Percentiles rank a stretch among this genome's conserved stretches.
Conservation (phyloP, 2,888 invertebrate species). For the Blastobasis lacticolella region DNA sequence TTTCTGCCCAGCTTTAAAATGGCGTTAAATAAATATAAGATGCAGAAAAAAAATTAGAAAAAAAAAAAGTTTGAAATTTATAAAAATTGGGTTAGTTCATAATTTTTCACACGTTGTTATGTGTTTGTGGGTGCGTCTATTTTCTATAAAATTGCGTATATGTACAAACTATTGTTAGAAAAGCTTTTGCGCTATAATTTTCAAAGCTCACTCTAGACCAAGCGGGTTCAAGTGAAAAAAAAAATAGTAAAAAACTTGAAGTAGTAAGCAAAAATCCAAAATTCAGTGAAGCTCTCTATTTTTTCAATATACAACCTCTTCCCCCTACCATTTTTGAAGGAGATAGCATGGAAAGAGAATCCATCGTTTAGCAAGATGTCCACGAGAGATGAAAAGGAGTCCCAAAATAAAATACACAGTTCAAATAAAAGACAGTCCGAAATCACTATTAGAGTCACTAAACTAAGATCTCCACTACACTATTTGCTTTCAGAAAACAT, state of each 20-base stretch:
- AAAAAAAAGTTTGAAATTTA: background rate
- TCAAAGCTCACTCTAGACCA: conserved; percentile 11
- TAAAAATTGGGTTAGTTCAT: too few species aligned
- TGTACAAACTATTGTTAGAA: conserved; percentile 6
- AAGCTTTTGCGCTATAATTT: conserved; percentile 7
- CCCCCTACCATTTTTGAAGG: conserved; percentile 73
- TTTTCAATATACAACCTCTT: conserved; percentile 69
- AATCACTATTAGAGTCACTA: conserved; percentile 2
- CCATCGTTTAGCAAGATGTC: conserved; percentile 56
- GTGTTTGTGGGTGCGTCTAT: conserved; percentile 1
- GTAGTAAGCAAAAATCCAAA: conserved; percentile 16
- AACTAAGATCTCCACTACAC: conserved; percentile 1
- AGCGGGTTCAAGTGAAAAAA: conserved; percentile 17
- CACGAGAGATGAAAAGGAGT: conserved; percentile 22
- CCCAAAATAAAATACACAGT: conserved; percentile 24
- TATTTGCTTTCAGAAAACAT: background rate
- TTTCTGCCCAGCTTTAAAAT: conserved; percentile 6
- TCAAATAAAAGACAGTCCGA: conserved; percentile 19
- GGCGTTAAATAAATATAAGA: conserved; percentile 6
- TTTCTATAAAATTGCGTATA: background rate
- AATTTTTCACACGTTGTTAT: background rate
- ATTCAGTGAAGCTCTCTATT: conserved; percentile 29
- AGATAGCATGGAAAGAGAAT: conserved; percentile 72
- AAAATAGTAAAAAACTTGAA: conserved; percentile 23
- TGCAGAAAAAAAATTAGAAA: conserved; percentile 2